These are phyloP conservation scores for Tanytarsus gracilentus DNA, from an alignment of 2,888 invertebrate species.

Conservation along the genomic window DNA sequence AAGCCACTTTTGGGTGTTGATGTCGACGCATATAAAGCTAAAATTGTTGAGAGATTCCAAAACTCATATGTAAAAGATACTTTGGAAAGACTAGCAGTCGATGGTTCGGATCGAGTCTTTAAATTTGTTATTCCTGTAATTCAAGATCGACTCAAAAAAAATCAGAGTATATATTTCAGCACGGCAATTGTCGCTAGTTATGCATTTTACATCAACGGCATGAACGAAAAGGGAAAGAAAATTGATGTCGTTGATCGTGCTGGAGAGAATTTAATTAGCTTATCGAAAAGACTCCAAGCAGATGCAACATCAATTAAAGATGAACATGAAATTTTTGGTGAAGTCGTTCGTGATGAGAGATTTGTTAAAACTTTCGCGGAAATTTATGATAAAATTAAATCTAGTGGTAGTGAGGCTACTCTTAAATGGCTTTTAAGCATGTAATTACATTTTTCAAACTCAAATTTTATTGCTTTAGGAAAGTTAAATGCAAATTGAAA, in stretches of 20 bases:
- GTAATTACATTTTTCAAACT: no score
- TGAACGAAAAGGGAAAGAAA: not conserved
- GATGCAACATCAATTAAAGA: slow-evolving; percentile 1
- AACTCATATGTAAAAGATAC: slow-evolving; percentile 17
- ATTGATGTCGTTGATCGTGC: slow-evolving; percentile 10
- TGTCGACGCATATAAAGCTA: not conserved
- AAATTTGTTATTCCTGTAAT: slow-evolving; percentile 25
- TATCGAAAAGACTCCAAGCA: not conserved
- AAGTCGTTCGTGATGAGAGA: not conserved
- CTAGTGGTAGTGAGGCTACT: not conserved
- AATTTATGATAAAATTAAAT: slow-evolving; percentile 15
- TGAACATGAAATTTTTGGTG: slow-evolving; percentile 16
- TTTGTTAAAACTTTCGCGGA: slow-evolving; percentile 11
- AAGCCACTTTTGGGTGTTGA: not conserved
- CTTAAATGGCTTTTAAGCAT: slow-evolving; percentile 6
- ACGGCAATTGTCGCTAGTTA: slow-evolving; percentile 15
- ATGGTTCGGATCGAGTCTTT: slow-evolving; percentile 13
- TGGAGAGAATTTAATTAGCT: not conserved
- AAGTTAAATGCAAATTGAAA: no score
- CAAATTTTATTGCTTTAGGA: no score
- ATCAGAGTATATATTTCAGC: slow-evolving; percentile 8
- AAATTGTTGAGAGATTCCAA: slow-evolving; percentile 18
- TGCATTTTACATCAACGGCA: slow-evolving; percentile 2
- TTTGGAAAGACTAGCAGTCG: not conserved
- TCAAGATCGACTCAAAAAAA: not conserved